These are phyloP conservation scores for Ditylenchus weischeri DNA, from an alignment of 2,888 invertebrate genomes.

Conservation along the genomic window DNA sequence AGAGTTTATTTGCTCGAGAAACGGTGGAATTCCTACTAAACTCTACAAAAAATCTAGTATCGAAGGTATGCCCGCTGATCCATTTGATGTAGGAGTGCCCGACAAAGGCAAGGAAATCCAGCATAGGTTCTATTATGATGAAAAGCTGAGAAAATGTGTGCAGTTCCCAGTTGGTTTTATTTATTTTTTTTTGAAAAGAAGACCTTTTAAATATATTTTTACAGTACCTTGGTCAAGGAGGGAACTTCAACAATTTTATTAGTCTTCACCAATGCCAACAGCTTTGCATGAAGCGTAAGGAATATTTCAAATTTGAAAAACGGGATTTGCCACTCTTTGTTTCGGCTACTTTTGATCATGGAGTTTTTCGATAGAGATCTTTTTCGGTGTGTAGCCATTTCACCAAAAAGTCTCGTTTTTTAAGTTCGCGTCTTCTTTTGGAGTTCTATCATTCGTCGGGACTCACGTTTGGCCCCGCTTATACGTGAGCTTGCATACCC, in stretches of 20 bases:
- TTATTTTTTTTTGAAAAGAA: too few species aligned
- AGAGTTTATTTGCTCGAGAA: conserved; percentile 2
- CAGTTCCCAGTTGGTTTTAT: not conserved
- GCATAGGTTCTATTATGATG: conserved; percentile 1
- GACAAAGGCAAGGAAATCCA: not conserved
- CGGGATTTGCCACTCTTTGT: too few species aligned
- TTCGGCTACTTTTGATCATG: too few species aligned
- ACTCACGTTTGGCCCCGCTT: too few species aligned
- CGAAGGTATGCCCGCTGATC: not conserved
- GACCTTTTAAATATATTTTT: not conserved
- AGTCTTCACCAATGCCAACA: conserved; percentile 1
- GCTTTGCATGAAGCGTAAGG: conserved; percentile 1
- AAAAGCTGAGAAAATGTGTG: not conserved
- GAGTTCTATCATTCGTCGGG: too few species aligned
- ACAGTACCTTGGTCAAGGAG: conserved; percentile 2
- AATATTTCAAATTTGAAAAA: too few species aligned
- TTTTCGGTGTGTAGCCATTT: too few species aligned
- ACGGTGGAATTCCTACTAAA: not conserved
- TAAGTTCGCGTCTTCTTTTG: too few species aligned
- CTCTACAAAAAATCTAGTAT: not conserved
- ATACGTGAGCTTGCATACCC: too few species aligned
- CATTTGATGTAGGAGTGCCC: conserved; percentile 3
- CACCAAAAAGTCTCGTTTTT: too few species aligned
- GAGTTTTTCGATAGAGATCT: not conserved
- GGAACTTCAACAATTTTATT: not conserved